A percentile compares a stretch with the other conserved stretches of the same genome.
Evolutionary conservation across 2,797 vertebrate genomes (phyloP).

Genomic region (Cossypha niveicapilla): DNA sequence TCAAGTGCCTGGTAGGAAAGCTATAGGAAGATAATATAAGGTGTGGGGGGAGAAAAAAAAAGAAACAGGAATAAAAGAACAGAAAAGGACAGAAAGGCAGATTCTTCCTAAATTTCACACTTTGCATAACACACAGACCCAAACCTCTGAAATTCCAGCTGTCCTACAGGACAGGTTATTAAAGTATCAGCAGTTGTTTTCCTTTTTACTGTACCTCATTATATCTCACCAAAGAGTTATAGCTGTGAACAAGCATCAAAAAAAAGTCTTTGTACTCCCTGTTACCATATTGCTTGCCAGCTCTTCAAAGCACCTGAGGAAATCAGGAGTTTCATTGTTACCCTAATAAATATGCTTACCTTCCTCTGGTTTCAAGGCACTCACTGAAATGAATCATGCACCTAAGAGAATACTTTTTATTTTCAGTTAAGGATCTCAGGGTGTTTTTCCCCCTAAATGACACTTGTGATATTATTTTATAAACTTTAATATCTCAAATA

Average conservation of each 20-base stretch:
- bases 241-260: not conserved
- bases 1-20: not conserved
- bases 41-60: not conserved
- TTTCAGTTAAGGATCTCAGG: not conserved
- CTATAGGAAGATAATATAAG: not conserved
- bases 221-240: not conserved
- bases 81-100: not conserved
- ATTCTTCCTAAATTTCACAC: not conserved
- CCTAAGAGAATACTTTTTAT: not conserved
- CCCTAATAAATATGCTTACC: not conserved
- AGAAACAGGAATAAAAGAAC: not conserved
- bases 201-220: not conserved
- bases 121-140: not conserved
- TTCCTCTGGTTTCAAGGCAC: not conserved
- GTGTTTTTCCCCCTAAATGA: not conserved
- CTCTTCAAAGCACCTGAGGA: slow-evolving; percentile 16
- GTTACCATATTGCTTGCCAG: not conserved
- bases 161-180: not conserved
- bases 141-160: not conserved
- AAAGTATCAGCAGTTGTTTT: slow-evolving; percentile 6
- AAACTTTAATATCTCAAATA: not conserved
- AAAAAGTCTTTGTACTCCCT: not conserved
- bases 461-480: not conserved
- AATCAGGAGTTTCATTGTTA: not conserved
- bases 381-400: not conserved